Evolutionary conservation across 2,888 invertebrate species (phyloP), one percentile per base, ranked within the genome.

Genomic region (Protodeltote pygarga): DNA sequence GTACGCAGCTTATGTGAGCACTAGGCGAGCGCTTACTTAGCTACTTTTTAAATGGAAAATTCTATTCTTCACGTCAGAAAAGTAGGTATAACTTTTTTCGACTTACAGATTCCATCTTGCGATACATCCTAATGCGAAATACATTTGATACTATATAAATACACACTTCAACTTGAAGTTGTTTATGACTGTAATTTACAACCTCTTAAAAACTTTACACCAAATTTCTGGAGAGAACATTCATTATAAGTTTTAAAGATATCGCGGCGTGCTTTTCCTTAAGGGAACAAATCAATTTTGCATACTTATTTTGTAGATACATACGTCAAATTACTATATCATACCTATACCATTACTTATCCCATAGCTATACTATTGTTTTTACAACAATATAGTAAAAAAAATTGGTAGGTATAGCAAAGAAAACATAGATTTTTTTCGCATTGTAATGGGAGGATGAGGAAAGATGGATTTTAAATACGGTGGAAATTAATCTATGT

Each of bases 241-340:
- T 68, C 64, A 60, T 70, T 70, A 70, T 57, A 68, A 68, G 61
- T 68, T 70, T 68, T 34, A 46, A 65, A 68, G 62, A 52, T 65
- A 59, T 67, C 42, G 54, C 39, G 28, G 28, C 58, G 61, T 67
- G 71, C 49, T 50, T 61, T 59, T 52, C 51, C 37, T 15, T 55
- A 46, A 52, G 46, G 50, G 44, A 41, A 67, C 48, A 67, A 66
- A 70, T 63, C 51, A 63, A 59, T 54, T 55, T 45, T 38, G 47
- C 45, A 13, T 44, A 54, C 41, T 38, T 23, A 27, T n/a, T n/a
- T n/a, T 33, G 48, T 44, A 9, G 45, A 40, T 11, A 8, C 9
- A 6, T 25, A 28, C n/a, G n/a, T 13, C 9, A 10, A 25, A 3
- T 25, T 5, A 3, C 10, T n/a, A n/a, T n/a, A n/a, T n/a, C n/a